Evolutionary conservation across 2,113 vertebrate species (phyloP).

Genomic region (Porphyrio hochstetteri): DNA sequence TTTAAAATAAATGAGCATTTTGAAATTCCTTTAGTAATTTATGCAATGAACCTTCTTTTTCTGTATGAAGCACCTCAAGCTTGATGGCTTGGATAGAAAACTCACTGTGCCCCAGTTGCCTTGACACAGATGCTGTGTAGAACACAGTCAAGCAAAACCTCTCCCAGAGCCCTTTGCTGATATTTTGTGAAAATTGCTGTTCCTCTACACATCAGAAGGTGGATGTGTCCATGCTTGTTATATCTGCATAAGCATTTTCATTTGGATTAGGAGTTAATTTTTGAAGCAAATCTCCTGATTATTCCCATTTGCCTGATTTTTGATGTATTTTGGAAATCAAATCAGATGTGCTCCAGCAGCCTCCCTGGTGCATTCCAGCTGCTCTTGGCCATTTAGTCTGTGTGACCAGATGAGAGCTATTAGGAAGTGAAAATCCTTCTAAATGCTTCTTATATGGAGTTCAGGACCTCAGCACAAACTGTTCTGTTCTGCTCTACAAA

Average conservation of each 20-base stretch:
- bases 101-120: background rate
- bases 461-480: background rate
- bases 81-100: background rate
- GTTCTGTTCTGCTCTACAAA: background rate
- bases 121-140: background rate
- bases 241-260: background rate
- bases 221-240: background rate
- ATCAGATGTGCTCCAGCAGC: background rate
- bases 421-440: background rate
- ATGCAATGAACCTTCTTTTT: background rate
- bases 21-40: background rate
- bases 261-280: background rate
- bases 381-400: background rate
- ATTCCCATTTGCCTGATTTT: background rate
- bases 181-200: background rate
- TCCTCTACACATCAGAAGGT: background rate
- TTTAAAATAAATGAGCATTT: background rate
- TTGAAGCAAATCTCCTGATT: background rate
- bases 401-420: background rate
- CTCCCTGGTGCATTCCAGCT: background rate
- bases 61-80: background rate
- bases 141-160: background rate
- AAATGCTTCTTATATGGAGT: background rate
- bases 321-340: background rate
- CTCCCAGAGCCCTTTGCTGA: background rate